Evolutionary conservation across 1,140 invertebrate genomes (phyloP), one percentile per base, ranked within the genome.

Genomic region (Drosophila ananassae): DNA sequence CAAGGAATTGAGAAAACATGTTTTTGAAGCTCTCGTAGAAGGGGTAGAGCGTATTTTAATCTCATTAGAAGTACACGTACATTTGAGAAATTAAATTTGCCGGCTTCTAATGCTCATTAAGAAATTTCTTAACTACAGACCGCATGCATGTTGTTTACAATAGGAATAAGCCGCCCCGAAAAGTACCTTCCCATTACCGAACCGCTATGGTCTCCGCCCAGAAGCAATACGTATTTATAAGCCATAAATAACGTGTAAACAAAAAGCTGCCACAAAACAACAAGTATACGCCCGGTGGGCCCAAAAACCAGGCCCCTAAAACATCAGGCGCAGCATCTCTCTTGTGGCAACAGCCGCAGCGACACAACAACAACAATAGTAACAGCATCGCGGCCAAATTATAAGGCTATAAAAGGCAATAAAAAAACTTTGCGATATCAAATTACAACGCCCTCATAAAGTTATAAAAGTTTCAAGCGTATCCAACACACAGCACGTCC

Each of bases 331-430:
- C 64, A 54, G 69, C 57, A 39, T 62, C 69, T 73, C 32, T 72
- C 59, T 71, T 63, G 54, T 56, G 39, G 73, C 67, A 59, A 56
- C 63, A 57, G 53, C 71, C 51, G 50, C 55, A 73, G 41, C 47
- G 54, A 41, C 75, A 60, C 52, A 66, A 62, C 69, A 58, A 34
- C 41, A 54, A 39, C 53, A 69, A 25, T 61, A 58, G 64, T 60
- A 72, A 79, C 69, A 89, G 64, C 83, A 85, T 89, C 83, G 83
- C 82, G 82, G 82, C 82, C 82, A 87, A 85, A 85, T 85, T 85
- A 85, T 85, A 85, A 89, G 82, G 83, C 82, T 87, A 85, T 85
- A 85, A 85, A 85, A 85, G 83, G 83, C 83, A 85, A 85, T 85
- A 85, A 85, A 85, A 73, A 74, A 85, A 85, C 77, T 85, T 85